Evolutionary conservation across 2,113 vertebrate genomes (phyloP).

Genomic region (Xiphophorus couchianus): DNA sequence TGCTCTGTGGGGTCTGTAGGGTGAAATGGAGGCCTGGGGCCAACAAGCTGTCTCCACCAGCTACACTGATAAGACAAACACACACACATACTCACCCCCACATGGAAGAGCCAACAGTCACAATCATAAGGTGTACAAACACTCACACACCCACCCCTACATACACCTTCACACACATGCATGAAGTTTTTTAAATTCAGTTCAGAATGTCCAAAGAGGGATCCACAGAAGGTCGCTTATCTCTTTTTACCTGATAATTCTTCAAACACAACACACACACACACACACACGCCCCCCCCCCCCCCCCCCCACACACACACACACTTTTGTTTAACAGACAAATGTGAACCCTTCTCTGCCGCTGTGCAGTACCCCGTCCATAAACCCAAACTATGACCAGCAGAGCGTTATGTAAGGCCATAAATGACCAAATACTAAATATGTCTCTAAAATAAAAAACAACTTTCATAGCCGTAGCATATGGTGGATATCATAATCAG

Average conservation of each 20-base stretch:
- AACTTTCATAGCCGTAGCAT: no score
- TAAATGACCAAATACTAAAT: no score
- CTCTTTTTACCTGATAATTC: constrained; percentile 22
- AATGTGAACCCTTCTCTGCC: background rate
- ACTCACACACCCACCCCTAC: constrained; percentile 1
- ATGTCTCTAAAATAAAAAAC: no score
- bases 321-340: background rate
- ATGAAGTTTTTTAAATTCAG: background rate
- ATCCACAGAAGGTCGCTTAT: constrained; percentile 35
- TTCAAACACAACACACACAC: background rate
- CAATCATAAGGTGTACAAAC: constrained; percentile 38
- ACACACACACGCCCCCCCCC: no score
- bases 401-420: no score
- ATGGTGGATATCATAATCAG: no score
- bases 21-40: constrained; percentile 69
- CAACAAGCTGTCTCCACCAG: constrained; percentile 71
- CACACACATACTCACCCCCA: constrained; percentile 26
- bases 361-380: no score
- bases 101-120: constrained; percentile 42
- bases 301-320: no score
- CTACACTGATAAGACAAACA: constrained; percentile 67
- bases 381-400: no score
- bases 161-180: constrained; percentile 18
- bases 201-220: constrained; percentile 30
- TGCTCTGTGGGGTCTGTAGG: constrained; percentile 59